Evolutionary conservation across 2,113 vertebrate genomes (phyloP).

Genomic region (Leptodactylus fuscus): DNA sequence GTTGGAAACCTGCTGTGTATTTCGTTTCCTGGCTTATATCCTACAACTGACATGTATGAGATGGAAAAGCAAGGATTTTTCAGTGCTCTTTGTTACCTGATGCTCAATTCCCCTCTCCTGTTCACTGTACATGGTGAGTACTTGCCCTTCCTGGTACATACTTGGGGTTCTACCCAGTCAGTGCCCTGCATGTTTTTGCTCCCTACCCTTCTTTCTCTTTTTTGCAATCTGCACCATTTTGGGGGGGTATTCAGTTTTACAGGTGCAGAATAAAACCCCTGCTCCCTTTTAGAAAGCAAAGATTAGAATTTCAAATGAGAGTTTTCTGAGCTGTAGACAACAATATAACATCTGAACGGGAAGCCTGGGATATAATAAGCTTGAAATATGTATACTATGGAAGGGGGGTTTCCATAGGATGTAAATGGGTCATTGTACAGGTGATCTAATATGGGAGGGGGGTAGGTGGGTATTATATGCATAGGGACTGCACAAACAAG

Average conservation of each 20-base stretch:
- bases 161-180: not conserved
- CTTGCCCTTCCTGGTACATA: not conserved
- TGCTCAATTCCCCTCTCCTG: constrained; percentile 80
- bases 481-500: not conserved
- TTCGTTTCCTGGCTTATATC: constrained; percentile 61
- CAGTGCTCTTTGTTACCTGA: constrained; percentile 83
- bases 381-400: not conserved
- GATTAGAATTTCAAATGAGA: constrained; percentile 51
- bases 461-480: not conserved
- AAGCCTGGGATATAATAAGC: constrained; percentile 6
- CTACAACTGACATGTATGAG: constrained; percentile 76
- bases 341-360: constrained; percentile 32
- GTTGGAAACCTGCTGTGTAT: not conserved
- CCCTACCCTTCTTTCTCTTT: not conserved
- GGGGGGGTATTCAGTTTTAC: not conserved
- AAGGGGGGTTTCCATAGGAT: not conserved
- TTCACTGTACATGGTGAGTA: constrained; percentile 85
- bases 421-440: not conserved
- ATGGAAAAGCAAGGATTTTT: constrained; percentile 84
- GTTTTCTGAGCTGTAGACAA: constrained; percentile 13
- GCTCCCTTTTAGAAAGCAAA: not conserved
- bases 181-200: not conserved
- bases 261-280: not conserved
- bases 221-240: constrained; percentile 12
- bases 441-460: not conserved